These are phyloP conservation scores for Trachymyrmex cornetzi DNA, from an alignment of 1,140 invertebrate genomes.

Conservation along the genomic window DNA sequence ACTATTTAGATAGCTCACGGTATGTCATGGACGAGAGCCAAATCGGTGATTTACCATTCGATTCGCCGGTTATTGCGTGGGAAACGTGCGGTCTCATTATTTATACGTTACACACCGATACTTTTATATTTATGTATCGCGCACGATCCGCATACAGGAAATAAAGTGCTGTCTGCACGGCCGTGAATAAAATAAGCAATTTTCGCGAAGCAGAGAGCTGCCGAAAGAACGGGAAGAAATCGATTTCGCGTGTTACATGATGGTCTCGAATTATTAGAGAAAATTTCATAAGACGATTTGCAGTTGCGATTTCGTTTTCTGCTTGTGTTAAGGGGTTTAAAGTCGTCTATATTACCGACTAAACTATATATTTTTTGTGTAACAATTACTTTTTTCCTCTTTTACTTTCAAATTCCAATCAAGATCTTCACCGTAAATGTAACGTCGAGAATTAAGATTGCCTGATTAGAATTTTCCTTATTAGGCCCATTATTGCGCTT, in stretches of 20 bases:
- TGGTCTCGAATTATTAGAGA: constrained; percentile 60
- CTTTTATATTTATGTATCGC: constrained; percentile 59
- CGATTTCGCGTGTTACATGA: constrained; percentile 47
- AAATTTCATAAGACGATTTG: constrained; percentile 57
- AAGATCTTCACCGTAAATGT: too few relatives aligned
- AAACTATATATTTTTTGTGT: too few relatives aligned
- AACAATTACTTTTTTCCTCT: too few relatives aligned
- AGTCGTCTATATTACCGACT: too few relatives aligned
- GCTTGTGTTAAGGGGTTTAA: background rate
- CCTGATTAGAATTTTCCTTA: too few relatives aligned
- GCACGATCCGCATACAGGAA: constrained; percentile 39
- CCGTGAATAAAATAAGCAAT: constrained; percentile 69
- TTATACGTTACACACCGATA: constrained; percentile 74
- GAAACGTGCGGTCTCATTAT: constrained; percentile 78
- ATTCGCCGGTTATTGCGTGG: constrained; percentile 79
- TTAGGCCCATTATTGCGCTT: too few relatives aligned
- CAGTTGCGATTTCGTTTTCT: background rate
- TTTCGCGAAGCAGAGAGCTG: constrained; percentile 47
- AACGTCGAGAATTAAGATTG: too few relatives aligned
- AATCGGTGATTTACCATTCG: constrained; percentile 81
- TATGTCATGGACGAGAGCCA: constrained; percentile 77
- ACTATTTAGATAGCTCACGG: constrained; percentile 34
- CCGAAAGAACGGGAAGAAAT: constrained; percentile 44
- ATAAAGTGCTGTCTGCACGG: constrained; percentile 68
- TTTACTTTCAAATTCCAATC: too few relatives aligned